Evolutionary conservation across 2,797 vertebrate species (phyloP), one percentile per base, ranked within the genome.

Genomic region (Fistularia commersonii): DNA sequence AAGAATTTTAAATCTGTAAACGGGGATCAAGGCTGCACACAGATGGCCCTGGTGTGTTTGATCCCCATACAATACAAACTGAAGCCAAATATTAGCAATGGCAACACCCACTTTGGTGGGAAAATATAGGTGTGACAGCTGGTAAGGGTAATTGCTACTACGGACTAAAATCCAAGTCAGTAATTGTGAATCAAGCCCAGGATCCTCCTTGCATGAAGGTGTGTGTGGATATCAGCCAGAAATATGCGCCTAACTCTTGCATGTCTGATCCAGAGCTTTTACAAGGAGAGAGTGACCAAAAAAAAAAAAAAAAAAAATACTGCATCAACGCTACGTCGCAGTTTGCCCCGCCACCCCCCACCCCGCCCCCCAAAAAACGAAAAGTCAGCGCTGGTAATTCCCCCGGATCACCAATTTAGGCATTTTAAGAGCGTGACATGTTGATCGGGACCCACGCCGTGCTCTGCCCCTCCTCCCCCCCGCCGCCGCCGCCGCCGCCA

Each of bases 251-350:
- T 14, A 54, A 49, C 74, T 74, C 45, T 36, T 42, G 4, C 66
- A 53, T 56, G 64, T 62, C 61, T 69, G 75, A 63, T 77, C 60
- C 68, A 63, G 60, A 73, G 72, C 66, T 65, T 77, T 63, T 51
- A 59, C 49, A 69, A 64, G 41, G 51, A 42, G 46, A 58, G 42
- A 72, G 53, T 44, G 51, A 61, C 47, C n/a, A 8, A 1, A 9
- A 69, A 84, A 86, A 85, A 32, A 50, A 59, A 41, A 33, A 15
- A 8, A 1, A 9, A 69, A 84, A 86, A 85, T 73, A 83, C 86
- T 89, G 89, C 89, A 88, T 85, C 82, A 82, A 66, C 50, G 69
- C 74, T 69, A 66, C 61, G 72, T 86, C 66, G 87, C 88, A 86
- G 87, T 85, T 86, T 76, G 69, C 61, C 81, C 83, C 77, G 73